Base-by-base conservation (phyloP, 2,797 vertebrate species). In the Gymnodraco acuticeps region DNA sequence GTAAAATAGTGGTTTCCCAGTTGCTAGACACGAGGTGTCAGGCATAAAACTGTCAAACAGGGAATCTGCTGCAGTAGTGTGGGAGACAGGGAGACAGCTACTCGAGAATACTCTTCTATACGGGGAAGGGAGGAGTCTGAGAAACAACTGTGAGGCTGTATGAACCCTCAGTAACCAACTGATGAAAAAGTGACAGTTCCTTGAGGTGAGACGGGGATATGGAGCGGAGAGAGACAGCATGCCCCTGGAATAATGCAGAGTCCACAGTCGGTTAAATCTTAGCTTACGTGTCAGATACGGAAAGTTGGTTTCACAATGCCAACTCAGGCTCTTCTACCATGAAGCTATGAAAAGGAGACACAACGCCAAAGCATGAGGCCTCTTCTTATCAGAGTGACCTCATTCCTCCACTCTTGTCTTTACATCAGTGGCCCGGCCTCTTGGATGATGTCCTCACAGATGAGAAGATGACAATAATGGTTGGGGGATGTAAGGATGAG, bases 141-240 rank as follows among this genome's bases (percentile, higher is more conserved):
- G 65, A 81, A 79, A 83, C 77, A 81, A 85, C 80, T 73, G 59
- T 55, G 76, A 87, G 80, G 68, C 65, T 41, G 85, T 56, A 75
- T 75, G 90, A 90, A 85, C 50, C 69, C 89, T 84, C 81, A 78
- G 75, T 86, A 89, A 90, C 88, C 81, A 84, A 86, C 84, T 87
- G 86, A 89, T 87, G 88, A 89, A 85, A 81, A 87, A 86, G 82
- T 91, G 89, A 92, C 90, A 92, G 86, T 87, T 90, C 90, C 92
- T 87, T 42, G 83, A 89, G 87, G 90, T 91, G 89, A 86, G 86
- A 73, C 64, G 72, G 88, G 86, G 87, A 88, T 85, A 69, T 85
- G 87, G 90, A 88, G 80, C 52, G 55, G 50, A 82, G 84, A 83
- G 78, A 90, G 85, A 89, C 77, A 82, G 80, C 73, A 52, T 69